Evolutionary conservation across 2,888 invertebrate genomes (phyloP), one percentile per base, ranked within the genome.

Genomic region (Leptopilina drosophilae): DNA sequence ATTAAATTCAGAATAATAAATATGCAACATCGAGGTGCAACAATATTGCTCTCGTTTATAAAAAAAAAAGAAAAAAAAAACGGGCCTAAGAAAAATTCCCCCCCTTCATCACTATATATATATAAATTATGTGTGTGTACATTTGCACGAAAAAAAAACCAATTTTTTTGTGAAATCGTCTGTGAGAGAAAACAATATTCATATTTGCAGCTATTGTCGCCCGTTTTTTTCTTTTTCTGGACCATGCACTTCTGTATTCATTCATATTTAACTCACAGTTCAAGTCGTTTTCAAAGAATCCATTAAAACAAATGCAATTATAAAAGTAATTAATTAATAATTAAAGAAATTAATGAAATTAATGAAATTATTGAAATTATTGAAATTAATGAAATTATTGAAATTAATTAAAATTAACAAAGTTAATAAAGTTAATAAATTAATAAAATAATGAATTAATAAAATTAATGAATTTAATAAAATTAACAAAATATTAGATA

Each of bases 81-180:
- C 56, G 56, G 73, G 15, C 56, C 56, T 73, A 40, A 56, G 56
- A 73, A 73, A 73, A 56, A 73, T 56, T 40, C 5, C n/a, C 26
- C n/a, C 56, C n/a, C 9, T 8, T 9, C 53, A 9, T 49, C 49
- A 49, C 9, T 49, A 49, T 11, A 49, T 49, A 46, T 46, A 46
- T 49, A 49, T 12, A 9, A 12, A 11, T 12, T 49, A 11, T 40
- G n/a, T 59, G n/a, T 53, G 33, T 73, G 83, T 86, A 85, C 80
- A 85, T 83, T 84, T 84, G 85, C 86, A 86, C 83, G 82, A 46
- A 85, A 81, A 83, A 81, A 85, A 82, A 81, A 82, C 81, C 84
- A 79, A 79, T 82, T 82, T 15, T 26, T 26, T 59, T 56, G 73
- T 69, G 49, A 69, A 69, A 49, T 33, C 26, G 8, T 40, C 73